A percentile compares a stretch with the other conserved stretches of the same genome.
phyloP scores from a whole-genome alignment of 2,113 vertebrate species.

The Delphinus delphis region DNA sequence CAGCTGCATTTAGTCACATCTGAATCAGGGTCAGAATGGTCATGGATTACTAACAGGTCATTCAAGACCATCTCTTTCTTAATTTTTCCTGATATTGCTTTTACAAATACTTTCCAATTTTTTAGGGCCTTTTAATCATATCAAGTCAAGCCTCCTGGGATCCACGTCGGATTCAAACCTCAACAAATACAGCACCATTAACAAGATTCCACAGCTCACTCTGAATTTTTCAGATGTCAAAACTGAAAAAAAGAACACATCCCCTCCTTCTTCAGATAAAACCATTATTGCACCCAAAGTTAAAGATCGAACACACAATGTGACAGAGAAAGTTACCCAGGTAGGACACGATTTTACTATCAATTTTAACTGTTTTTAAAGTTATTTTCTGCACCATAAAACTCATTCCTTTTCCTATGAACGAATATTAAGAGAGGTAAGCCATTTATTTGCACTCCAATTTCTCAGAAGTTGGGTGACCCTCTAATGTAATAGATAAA shows the following conservation, averaged over 20 bases:
- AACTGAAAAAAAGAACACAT: constrained; percentile 95
- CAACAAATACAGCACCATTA: constrained; percentile 99
- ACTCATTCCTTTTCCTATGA: not conserved
- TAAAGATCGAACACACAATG: constrained; percentile 99
- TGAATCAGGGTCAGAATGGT: not conserved
- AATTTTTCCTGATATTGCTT: constrained; percentile 55
- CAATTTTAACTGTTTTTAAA: not conserved
- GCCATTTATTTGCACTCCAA: constrained; percentile 32
- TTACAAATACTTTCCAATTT: constrained; percentile 73
- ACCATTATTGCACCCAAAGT: constrained; percentile 98
- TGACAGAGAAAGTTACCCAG: constrained; percentile 99
- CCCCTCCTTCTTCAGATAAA: constrained; percentile 96
- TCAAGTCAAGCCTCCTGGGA: constrained; percentile 96
- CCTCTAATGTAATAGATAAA: constrained; percentile 20
- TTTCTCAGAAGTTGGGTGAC: not conserved
- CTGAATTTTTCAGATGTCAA: constrained; percentile 96
- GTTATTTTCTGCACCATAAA: not conserved
- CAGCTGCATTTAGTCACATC: not conserved
- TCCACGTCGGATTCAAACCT: constrained; percentile 99
- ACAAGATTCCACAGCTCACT: constrained; percentile 98
- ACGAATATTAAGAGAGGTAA: not conserved
- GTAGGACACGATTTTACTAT: constrained; percentile 82
- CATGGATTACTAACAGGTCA: constrained; percentile 1
- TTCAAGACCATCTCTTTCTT: constrained; percentile 30
- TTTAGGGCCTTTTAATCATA: constrained; percentile 96